Conservation (phyloP, 2,888 invertebrate genomes). For the Gryllus longicercus region DNA sequence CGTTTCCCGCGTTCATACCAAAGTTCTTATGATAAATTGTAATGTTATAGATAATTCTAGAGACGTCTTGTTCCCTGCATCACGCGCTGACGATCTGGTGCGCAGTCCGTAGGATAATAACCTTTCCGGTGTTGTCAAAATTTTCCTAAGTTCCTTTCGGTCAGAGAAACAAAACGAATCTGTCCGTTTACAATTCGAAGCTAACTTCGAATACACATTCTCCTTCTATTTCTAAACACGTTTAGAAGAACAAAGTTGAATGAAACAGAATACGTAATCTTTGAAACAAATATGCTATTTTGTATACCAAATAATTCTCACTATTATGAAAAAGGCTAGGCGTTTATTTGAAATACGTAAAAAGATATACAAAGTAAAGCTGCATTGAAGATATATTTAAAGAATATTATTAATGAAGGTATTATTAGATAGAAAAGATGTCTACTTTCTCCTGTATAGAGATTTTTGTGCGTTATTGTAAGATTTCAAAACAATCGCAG, state of each 20-base stretch:
- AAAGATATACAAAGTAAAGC: conserved; percentile 5
- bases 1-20: conserved; percentile 17
- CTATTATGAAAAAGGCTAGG: conserved; percentile 6
- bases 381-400: conserved; percentile 11
- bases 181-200: background rate
- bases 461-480: conserved; percentile 17
- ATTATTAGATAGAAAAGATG: background rate
- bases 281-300: conserved; percentile 17
- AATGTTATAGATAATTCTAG: conserved; percentile 17
- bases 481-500: conserved; percentile 1
- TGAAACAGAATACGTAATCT: conserved; percentile 19
- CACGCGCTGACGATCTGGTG: background rate
- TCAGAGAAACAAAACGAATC: background rate
- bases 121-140: background rate
- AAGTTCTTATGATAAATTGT: conserved; percentile 17
- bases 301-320: conserved; percentile 17
- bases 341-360: conserved; percentile 3
- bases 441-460: conserved; percentile 17
- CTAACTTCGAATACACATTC: conserved; percentile 5
- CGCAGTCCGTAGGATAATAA: conserved; percentile 17
- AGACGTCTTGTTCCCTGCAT: conserved; percentile 2
- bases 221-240: conserved; percentile 17
- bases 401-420: conserved; percentile 17
- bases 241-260: conserved; percentile 4
- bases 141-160: conserved; percentile 17